These are phyloP conservation scores for Festucalex cinctus DNA, from an alignment of 2,113 vertebrate species.

Conservation along the genomic window DNA sequence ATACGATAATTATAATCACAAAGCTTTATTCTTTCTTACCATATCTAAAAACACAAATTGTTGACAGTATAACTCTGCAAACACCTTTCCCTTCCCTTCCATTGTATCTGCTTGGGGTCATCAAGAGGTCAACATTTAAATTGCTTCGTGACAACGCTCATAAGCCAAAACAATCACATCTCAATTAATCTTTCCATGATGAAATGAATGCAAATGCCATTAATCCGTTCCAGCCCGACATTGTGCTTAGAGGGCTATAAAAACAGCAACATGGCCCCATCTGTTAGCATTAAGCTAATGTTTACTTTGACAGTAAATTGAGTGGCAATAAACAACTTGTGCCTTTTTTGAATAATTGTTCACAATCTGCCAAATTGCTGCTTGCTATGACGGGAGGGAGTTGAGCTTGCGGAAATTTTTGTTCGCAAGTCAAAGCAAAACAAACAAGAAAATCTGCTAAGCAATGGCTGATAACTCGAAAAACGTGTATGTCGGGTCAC, in stretches of 20 bases:
- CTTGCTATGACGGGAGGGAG: neutral
- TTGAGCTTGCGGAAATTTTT: neutral
- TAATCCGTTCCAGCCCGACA: no score
- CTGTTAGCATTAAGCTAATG: neutral
- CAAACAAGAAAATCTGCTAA: neutral
- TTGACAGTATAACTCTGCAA: no score
- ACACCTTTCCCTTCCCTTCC: no score
- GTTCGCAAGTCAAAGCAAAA: neutral
- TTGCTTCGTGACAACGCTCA: no score
- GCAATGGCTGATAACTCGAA: neutral
- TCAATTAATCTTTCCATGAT: no score
- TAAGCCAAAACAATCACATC: no score
- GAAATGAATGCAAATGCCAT: no score
- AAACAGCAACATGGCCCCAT: neutral
- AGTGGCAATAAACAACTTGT: neutral
- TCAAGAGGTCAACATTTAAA: no score
- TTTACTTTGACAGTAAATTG: neutral
- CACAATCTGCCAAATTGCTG: neutral
- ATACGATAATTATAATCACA: no score
- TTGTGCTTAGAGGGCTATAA: neutral
- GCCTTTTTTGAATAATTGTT: neutral
- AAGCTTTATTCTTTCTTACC: no score
- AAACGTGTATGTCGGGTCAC: neutral
- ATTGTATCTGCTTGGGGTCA: no score
- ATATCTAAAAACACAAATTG: no score